Evolutionary conservation across 2,797 vertebrate species (phyloP), one percentile per base, ranked within the genome.

Genomic region (Amblyopsis hoosieri): DNA sequence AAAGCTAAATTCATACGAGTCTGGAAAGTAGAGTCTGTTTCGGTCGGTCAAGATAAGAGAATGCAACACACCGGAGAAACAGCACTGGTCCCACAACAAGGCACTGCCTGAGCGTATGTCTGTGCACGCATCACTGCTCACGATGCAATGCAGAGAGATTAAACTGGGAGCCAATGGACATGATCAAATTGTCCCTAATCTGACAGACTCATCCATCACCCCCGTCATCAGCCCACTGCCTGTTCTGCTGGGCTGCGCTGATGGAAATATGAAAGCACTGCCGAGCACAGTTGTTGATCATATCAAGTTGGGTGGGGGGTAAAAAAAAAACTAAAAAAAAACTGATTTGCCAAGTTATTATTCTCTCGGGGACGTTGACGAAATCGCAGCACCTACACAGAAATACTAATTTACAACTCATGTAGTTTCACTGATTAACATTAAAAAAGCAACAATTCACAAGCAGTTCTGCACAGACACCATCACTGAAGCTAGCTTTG

Each of bases 201-300:
- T 87, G 90, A 92, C 90, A 90, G 84, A 67, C 86, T 79, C 88
- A 90, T 93, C 87, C 81, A 91, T 92, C 90, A 92, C 60, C 71
- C 61, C 78, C 45, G 75, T 80, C 85, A 78, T 67, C 57, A 64
- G 42, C 50, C 74, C 67, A 85, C 75, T 76, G 75, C 83, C 79
- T 80, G 82, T 80, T 89, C 79, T 73, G 78, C 70, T 70, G 77
- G 66, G 74, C 67, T 76, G 78, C 64, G 64, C 82, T 73, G 75
- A 78, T 74, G 71, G 64, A 80, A 85, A 83, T 77, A 76, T 67
- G 33, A 69, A 71, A 81, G 64, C 7, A 48, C 54, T 76, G 66
- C 76, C 76, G 50, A 55, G 45, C 37, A 15, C 9, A 70, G 72
- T 55, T 74, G 55, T 3, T 54, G 14, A 29, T 29, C 23, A 29